phyloP scores from a whole-genome alignment of 2,888 invertebrate species.

The Hirtodrosophila duncani region DNA sequence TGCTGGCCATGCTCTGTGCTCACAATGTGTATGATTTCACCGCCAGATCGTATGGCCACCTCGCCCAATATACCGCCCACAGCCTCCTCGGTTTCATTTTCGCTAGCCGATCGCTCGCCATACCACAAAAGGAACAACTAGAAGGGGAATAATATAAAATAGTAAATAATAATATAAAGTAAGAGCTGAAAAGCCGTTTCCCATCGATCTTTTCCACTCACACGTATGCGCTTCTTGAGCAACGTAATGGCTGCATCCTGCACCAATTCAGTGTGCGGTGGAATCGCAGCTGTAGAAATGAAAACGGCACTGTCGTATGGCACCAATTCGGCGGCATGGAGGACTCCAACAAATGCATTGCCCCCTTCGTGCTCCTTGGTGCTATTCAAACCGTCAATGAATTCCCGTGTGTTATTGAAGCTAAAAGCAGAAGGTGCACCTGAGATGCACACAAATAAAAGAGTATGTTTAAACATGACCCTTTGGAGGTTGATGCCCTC shows the following conservation, averaged over 20 bases:
- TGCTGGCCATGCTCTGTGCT: slow-evolving; percentile 75
- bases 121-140: slow-evolving; percentile 80
- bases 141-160: slow-evolving; percentile 7
- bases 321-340: slow-evolving; percentile 81
- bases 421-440: slow-evolving; percentile 76
- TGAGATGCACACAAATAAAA: slow-evolving; percentile 23
- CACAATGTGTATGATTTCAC: slow-evolving; percentile 78
- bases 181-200: neutral
- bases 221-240: slow-evolving; percentile 79
- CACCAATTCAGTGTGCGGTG: slow-evolving; percentile 80
- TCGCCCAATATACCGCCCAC: slow-evolving; percentile 78
- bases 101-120: slow-evolving; percentile 76
- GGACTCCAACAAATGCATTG: slow-evolving; percentile 81
- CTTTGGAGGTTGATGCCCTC: neutral
- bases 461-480: neutral
- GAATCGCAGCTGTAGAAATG: slow-evolving; percentile 81
- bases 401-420: slow-evolving; percentile 77
- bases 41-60: slow-evolving; percentile 78
- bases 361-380: slow-evolving; percentile 78
- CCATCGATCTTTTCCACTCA: slow-evolving; percentile 45
- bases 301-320: slow-evolving; percentile 83
- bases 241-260: slow-evolving; percentile 78
- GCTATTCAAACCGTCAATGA: slow-evolving; percentile 77
- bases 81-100: slow-evolving; percentile 77
- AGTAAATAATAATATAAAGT: neutral